phyloP scores from a whole-genome alignment of 1,140 invertebrate genomes.

The Lamellibrachia luymesi region DNA sequence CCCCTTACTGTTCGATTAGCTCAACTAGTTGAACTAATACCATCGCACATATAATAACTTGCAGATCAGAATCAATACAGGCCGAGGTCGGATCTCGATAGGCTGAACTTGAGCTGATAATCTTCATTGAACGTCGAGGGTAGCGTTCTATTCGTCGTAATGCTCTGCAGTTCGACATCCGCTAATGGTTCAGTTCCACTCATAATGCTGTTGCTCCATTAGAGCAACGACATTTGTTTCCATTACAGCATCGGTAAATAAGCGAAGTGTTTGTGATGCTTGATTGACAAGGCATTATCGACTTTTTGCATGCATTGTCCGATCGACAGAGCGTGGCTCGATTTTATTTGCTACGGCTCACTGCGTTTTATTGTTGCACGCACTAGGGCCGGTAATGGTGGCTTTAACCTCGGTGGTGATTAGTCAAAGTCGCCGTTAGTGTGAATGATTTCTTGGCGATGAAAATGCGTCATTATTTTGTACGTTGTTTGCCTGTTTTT shows the following conservation, averaged over 20 bases:
- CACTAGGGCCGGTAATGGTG: not conserved
- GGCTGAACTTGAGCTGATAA: not conserved
- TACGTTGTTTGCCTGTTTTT: too few species aligned
- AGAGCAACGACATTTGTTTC: not conserved
- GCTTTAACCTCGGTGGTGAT: not conserved
- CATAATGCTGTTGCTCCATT: not conserved
- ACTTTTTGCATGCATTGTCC: not conserved
- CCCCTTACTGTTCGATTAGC: not conserved
- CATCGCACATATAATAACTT: not conserved
- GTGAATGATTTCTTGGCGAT: too few species aligned
- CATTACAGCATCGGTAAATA: not conserved
- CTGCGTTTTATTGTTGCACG: not conserved
- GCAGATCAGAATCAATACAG: not conserved
- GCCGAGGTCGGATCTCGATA: not conserved
- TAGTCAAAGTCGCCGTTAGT: not conserved
- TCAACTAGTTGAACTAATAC: not conserved
- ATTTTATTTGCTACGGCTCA: not conserved
- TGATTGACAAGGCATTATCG: not conserved
- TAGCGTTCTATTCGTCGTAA: not conserved
- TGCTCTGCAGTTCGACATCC: not conserved
- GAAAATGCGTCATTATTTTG: too few species aligned
- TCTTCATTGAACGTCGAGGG: not conserved
- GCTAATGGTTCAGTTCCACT: not conserved
- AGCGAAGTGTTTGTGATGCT: not conserved
- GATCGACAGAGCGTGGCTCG: not conserved